Base-by-base conservation (phyloP, 2,797 vertebrate genomes). In the Saxicola maurus region DNA sequence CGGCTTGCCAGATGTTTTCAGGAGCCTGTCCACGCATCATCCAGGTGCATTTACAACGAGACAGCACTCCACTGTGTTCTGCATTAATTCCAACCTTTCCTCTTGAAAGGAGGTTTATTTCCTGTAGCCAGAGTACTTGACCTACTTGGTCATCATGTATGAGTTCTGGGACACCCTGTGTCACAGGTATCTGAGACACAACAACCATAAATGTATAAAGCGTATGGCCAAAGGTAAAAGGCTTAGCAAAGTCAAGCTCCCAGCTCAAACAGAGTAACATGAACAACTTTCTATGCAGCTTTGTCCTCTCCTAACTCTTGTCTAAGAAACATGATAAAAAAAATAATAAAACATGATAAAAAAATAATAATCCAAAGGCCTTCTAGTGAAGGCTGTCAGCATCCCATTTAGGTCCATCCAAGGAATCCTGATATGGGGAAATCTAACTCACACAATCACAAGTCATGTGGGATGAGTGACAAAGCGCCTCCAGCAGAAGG, bases 71-170 rank as follows among this genome's bases (percentile, higher is more conserved):
- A 59, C 40, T 1, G 0, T 75, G 42, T 48, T 69, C 69, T 78
- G 33, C 7, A 2, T 59, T 79, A 73, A 53, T 52, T 89, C 33
- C 57, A 21, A 67, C 42, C 30, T 66, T 62, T 74, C 18, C 48
- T 61, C 60, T 69, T 15, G 1, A 43, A 76, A 69, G 71, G 59
- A 67, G 11, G 17, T 35, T 62, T 91, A 35, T 43, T 53, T 31
- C 38, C 38, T 11, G 8, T 21, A 68, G 51, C 67, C 59, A 62
- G 38, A 61, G 24, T 51, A 53, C 31, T 23, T 76, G 19, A 74
- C 21, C 25, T 15, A 42, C 19, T 38, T 59, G 49, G 51, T 10
- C n/a, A 61, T 25, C 35, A 30, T 0, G 0, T 33, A 6, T 3
- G 20, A 43, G 31, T 49, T 77, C 49, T 48, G 49, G 42, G n/a